A percentile compares a stretch with the other conserved stretches of the same genome.
Evolutionary conservation across 1,140 invertebrate species (phyloP).

Genomic region (Frieseomelitta varia): DNA sequence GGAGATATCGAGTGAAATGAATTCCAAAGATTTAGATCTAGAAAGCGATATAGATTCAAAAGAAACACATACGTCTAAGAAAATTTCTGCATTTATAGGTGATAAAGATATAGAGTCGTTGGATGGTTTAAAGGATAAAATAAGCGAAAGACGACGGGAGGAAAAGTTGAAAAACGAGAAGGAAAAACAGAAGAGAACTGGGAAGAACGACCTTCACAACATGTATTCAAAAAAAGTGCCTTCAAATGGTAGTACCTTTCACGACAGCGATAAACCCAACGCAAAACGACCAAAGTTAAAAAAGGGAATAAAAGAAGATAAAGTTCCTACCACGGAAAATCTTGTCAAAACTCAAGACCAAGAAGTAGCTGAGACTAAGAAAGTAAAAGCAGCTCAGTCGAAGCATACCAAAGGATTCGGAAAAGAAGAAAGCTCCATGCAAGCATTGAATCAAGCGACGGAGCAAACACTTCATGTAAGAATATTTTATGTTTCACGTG

Average conservation of each 20-base stretch:
- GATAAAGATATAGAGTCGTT: conserved; percentile 79
- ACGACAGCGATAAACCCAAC: conserved; percentile 73
- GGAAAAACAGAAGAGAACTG: conserved; percentile 80
- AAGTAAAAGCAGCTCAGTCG: conserved; percentile 73
- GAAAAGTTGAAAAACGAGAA: conserved; percentile 86
- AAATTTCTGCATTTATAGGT: conserved; percentile 69
- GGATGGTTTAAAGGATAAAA: conserved; percentile 83
- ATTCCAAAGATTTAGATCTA: conserved; percentile 59
- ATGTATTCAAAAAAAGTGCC: conserved; percentile 80
- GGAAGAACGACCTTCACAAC: conserved; percentile 66
- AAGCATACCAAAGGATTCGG: conserved; percentile 73
- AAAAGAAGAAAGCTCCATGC: conserved; percentile 83
- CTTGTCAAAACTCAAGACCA: conserved; percentile 62
- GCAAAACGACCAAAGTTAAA: conserved; percentile 73
- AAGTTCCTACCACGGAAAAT: conserved; percentile 52
- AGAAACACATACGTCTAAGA: conserved; percentile 66
- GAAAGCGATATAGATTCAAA: conserved; percentile 53
- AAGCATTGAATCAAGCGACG: conserved; percentile 89
- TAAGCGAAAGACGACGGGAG: conserved; percentile 85
- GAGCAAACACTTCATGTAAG: conserved; percentile 90
- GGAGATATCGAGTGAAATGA: conserved; percentile 68
- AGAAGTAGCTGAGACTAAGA: conserved; percentile 71
- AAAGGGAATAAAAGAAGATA: conserved; percentile 71
- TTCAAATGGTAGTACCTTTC: conserved; percentile 79
- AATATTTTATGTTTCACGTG: conserved; percentile 51